Evolutionary conservation across 2,113 vertebrate genomes (phyloP).

Genomic region (Bucco capensis): DNA sequence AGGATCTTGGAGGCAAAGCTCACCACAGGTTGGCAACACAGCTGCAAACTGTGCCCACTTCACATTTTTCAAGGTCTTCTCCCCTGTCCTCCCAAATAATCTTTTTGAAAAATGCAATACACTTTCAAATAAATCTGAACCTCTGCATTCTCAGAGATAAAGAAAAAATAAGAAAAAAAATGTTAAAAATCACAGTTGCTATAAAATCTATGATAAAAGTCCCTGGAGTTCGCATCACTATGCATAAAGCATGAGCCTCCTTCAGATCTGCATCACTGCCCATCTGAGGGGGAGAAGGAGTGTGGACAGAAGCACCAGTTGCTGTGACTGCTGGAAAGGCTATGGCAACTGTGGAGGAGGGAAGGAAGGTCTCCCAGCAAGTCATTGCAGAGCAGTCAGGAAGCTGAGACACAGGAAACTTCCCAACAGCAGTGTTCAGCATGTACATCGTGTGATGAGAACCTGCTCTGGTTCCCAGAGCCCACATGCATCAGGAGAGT

Average conservation of each 20-base stretch:
- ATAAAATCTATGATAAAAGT: not conserved
- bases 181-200: not conserved
- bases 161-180: not conserved
- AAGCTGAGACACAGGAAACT: not conserved
- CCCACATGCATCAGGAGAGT: not conserved
- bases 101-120: not conserved
- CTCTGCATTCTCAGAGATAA: not conserved
- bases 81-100: not conserved
- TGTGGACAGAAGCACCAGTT: accelerated
- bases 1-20: not conserved
- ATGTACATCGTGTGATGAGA: not conserved
- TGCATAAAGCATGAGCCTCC: not conserved
- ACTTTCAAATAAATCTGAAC: not conserved
- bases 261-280: not conserved
- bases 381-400: accelerated
- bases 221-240: not conserved
- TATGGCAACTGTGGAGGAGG: accelerated
- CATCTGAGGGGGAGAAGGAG: not conserved
- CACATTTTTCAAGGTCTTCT: not conserved
- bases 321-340: not conserved
- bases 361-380: not conserved
- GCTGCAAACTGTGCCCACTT: not conserved
- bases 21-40: not conserved
- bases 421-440: not conserved
- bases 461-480: not conserved